Conservation (phyloP, 2,797 vertebrate species). For the Crotalus adamanteus region DNA sequence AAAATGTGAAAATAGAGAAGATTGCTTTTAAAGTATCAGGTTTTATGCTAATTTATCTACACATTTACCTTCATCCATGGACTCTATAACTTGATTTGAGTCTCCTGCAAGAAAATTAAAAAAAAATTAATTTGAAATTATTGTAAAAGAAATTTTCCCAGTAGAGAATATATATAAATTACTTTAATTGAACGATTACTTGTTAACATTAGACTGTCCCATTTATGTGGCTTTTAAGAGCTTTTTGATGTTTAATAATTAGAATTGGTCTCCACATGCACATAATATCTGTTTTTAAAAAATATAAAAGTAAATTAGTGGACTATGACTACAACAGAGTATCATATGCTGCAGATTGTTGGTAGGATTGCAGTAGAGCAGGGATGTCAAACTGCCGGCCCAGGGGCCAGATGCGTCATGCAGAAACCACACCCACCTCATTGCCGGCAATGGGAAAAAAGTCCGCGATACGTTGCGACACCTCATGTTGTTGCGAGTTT, state of each 20-base stretch:
- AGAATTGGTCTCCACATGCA: neutral
- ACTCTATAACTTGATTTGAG: constrained; percentile 36
- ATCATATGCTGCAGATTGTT: neutral
- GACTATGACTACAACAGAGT: neutral
- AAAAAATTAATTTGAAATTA: neutral
- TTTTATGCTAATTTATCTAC: neutral
- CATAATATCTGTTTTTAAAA: neutral
- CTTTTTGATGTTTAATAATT: neutral
- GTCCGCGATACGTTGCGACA: no score
- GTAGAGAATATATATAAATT: neutral
- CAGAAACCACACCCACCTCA: no score
- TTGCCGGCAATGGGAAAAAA: no score
- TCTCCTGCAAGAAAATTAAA: constrained; percentile 56
- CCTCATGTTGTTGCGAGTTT: no score
- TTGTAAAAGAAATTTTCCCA: constrained; percentile 6
- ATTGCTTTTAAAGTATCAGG: neutral
- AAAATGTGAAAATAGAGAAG: neutral
- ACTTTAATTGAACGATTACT: neutral
- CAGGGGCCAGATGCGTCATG: no score
- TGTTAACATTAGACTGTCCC: neutral
- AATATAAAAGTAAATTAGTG: neutral
- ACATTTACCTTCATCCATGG: constrained; percentile 69
- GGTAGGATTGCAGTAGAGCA: neutral
- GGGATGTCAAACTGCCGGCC: no score
- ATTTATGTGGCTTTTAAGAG: neutral